Base-by-base conservation (phyloP, 2,888 invertebrate species). In the Diadromus collaris region DNA sequence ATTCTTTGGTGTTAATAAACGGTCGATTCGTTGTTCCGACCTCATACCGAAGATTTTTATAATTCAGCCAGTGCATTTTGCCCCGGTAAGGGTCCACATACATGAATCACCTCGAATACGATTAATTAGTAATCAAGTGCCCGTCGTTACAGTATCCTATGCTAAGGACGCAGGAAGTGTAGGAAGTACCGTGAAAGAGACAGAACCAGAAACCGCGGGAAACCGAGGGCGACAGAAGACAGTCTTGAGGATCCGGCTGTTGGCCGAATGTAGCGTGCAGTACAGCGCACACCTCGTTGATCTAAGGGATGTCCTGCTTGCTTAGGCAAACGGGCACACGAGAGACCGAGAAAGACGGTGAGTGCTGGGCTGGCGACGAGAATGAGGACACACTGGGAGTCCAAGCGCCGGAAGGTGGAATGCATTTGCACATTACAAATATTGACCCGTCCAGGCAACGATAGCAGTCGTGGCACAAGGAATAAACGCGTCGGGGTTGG, bases 391-490 rank as follows among this genome's bases (percentile, higher is more conserved):
- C 79, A 75, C 69, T 65, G 67, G 61, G 69, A 48, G 51, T 24
- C 56, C 32, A 34, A 29, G 56, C 64, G 61, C 69, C 69, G 77
- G 78, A 76, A 79, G 80, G 75, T 73, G 69, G 71, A 81, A 80
- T 79, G 81, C 80, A 85, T 85, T 83, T 83, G 79, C 79, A 82
- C 80, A 71, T 76, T 74, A 78, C 81, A 80, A 83, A 84, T 81
- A 83, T 83, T 82, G 78, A 81, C 80, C 78, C 65, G 54, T 67
- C 61, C 32, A 48, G 56, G 60, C 60, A 60, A 54, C 58, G 48
- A 41, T 24, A 78, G 64, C 34, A 54, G 64, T 63, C 21, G 21
- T 21, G 9, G 51, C 27, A 54, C 69, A 65, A 58, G 70, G 71
- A 38, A 68, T 65, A 82, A 81, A 81, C 78, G 78, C 79, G 79